Evolutionary conservation across 2,888 invertebrate genomes (phyloP), one percentile per base, ranked within the genome.

Genomic region (Leucozona laternaria): DNA sequence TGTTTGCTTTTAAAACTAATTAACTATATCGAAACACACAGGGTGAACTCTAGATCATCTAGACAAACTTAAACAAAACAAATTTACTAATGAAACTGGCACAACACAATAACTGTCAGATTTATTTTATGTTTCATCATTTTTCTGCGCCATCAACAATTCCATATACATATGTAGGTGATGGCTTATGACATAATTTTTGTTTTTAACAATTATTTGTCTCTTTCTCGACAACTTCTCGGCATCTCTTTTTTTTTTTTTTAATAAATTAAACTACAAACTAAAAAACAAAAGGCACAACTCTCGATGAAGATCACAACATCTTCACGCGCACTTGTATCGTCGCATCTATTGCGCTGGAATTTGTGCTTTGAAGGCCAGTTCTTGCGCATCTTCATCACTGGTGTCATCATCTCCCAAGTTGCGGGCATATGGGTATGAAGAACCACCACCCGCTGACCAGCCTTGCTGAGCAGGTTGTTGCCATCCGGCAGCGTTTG

Each of bases 281-380:
- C 86, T 86, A 86, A 78, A 86, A 82, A 86, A 86, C 86, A 82
- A 86, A 85, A 82, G 86, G 86, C 86, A 86, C 82, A 82, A 82
- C 81, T 85, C 77, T 70, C 60, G 25, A 17, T 7, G 13, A 55
- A 25, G 48, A 60, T 62, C 34, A 37, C 2, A 17, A 10, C 15
- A 28, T 48, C 45, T 20, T 40, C 50, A 15, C 25, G 53, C 25
- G n/a, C 25, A n/a, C 53, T 53, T 25, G 15, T 22, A 11, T 25
- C 11, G n/a, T 40, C 3, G 4, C 34, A 22, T 53, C 71, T 86
- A 79, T 48, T 88, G 68, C 53, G 73, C 40, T 78, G 94, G 93
- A 79, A 93, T 93, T 89, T 96, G 96, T 4, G 94, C 94, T 77
- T 95, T 94, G 91, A 96, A 97, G 4, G 96, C 96, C 90, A 96